A percentile compares a stretch with the other conserved stretches of the same genome.
phyloP scores from a whole-genome alignment of 2,797 vertebrate genomes.

The Nyctalus aviator region DNA sequence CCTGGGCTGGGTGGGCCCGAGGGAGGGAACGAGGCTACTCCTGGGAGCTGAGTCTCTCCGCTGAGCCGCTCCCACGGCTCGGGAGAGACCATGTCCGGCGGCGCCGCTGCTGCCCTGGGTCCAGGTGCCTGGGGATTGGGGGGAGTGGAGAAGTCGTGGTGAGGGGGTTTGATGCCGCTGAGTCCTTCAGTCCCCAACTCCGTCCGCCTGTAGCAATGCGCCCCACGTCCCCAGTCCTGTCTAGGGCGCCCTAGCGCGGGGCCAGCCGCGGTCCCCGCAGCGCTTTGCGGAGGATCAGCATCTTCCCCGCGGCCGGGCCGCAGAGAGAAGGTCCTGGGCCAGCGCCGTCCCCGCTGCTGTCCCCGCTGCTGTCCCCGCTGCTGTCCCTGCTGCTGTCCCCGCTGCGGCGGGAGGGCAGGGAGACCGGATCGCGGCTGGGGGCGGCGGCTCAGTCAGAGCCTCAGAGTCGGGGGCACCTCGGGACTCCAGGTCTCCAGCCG shows the following conservation, averaged over 20 bases:
- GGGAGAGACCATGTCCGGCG: background rate
- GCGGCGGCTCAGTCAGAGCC: background rate
- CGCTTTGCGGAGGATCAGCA: background rate
- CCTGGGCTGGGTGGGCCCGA: background rate
- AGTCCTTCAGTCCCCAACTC: background rate
- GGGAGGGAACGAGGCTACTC: background rate
- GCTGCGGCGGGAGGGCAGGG: background rate
- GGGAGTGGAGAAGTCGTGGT: no score
- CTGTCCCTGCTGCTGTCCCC: no score
- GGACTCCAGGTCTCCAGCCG: background rate
- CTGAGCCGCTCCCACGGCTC: background rate
- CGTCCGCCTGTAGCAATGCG: background rate
- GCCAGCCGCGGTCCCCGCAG: background rate
- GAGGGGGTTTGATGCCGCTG: background rate
- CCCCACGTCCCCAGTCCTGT: background rate
- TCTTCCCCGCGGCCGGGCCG: background rate
- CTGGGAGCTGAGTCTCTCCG: background rate
- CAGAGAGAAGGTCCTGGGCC: background rate
- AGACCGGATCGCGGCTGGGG: background rate
- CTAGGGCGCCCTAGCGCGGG: background rate
- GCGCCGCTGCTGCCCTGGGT: background rate
- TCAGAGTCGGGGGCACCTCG: background rate
- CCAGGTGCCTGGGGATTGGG: accelerated
- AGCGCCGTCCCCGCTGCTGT: no score
- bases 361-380: no score